Percentiles rank a stretch among this genome's conserved stretches.
phyloP scores from a whole-genome alignment of 2,888 invertebrate species.

The Lepidocyrtoides sp. region DNA sequence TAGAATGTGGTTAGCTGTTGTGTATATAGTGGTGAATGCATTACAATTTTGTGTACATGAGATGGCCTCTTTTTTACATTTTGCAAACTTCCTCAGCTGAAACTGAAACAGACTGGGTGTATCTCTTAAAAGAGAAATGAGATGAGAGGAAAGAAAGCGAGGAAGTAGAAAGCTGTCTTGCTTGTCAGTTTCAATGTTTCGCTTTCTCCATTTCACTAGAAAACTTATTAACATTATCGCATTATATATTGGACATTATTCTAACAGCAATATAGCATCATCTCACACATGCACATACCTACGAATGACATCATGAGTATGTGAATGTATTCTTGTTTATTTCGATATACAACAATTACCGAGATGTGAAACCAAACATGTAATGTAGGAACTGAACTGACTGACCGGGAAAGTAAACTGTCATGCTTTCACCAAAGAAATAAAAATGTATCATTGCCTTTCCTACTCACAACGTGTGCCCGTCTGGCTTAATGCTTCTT shows the following conservation, averaged over 20 bases:
- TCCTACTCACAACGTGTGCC: neutral
- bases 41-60: neutral
- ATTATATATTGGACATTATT: neutral
- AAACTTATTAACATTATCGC: slow-evolving; percentile 17
- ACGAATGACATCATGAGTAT: too few relatives aligned
- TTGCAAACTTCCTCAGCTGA: neutral
- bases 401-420: too few relatives aligned
- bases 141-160: neutral
- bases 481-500: neutral
- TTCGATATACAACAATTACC: too few relatives aligned
- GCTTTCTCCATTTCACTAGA: slow-evolving; percentile 18
- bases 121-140: neutral
- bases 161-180: neutral
- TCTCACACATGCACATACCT: too few relatives aligned
- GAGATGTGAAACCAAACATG: too few relatives aligned
- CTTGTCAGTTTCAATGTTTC: slow-evolving; percentile 29
- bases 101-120: neutral
- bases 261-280: neutral
- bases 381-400: too few relatives aligned
- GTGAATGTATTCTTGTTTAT: too few relatives aligned
- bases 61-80: neutral
- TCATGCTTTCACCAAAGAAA: too few relatives aligned
- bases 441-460: neutral
- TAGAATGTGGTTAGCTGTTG: neutral
- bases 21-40: neutral